Evolutionary conservation across 1,140 invertebrate genomes (phyloP).

Genomic region (Leptinotarsa undecemlineata): DNA sequence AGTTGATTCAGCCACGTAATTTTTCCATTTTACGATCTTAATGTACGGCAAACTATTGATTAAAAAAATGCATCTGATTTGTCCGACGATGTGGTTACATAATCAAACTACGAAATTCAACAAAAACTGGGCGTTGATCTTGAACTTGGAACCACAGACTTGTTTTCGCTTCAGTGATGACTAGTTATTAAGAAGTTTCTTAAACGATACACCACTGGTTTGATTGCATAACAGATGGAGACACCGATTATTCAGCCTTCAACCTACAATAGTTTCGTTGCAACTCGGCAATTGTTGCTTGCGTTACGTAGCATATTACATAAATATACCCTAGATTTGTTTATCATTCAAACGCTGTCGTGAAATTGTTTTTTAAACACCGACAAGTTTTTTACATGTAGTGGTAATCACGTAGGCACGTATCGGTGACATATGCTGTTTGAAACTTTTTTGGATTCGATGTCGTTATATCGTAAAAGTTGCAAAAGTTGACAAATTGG

Average conservation of each 20-base stretch:
- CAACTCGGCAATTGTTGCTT: not conserved
- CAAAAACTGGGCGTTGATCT: not conserved
- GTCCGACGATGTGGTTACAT: not conserved
- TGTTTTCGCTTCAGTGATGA: not conserved
- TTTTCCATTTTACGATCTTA: no score
- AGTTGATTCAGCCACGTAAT: no score
- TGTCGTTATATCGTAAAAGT: no score
- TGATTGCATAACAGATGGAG: not conserved
- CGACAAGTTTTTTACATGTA: no score
- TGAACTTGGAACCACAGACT: not conserved
- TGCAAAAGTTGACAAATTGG: no score
- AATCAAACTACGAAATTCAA: not conserved
- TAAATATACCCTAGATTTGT: not conserved
- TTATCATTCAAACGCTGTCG: not conserved
- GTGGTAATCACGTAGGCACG: no score
- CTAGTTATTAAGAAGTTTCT: not conserved
- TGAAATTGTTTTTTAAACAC: no score
- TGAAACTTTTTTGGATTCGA: no score
- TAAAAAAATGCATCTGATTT: not conserved
- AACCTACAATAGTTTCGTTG: conserved; percentile 5
- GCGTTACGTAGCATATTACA: not conserved
- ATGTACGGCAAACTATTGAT: not conserved
- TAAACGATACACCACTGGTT: not conserved
- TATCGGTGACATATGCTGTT: no score
- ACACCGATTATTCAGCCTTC: not conserved